Evolutionary conservation across 2,888 invertebrate species (phyloP).

Genomic region (Agrotis exclamationis): DNA sequence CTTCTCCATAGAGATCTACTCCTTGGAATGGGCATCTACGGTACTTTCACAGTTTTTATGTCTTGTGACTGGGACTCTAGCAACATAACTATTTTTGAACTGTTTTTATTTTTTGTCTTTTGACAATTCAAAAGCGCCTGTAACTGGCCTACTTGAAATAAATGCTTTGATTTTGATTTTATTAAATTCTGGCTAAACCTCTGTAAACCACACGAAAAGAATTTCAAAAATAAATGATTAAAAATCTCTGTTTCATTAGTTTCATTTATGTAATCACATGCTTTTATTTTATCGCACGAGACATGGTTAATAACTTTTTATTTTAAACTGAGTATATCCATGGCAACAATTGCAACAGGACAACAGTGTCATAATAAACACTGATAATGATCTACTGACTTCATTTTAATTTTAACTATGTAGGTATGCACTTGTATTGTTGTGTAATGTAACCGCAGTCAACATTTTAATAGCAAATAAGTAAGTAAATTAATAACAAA

Average conservation of each 20-base stretch:
- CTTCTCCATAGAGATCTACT: no score
- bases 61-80: no score
- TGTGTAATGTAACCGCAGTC: not conserved
- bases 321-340: constrained; percentile 5
- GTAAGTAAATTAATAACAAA: constrained; percentile 9
- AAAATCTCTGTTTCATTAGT: not conserved
- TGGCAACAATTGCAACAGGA: constrained; percentile 12
- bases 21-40: no score
- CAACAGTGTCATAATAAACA: constrained; percentile 33
- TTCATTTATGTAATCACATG: no score
- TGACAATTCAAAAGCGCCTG: no score
- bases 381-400: constrained; percentile 38
- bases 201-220: no score
- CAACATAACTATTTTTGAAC: no score
- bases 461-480: constrained; percentile 24
- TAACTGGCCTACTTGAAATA: no score
- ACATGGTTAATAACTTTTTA: constrained; percentile 11
- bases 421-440: constrained; percentile 37
- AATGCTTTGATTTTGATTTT: no score
- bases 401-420: constrained; percentile 44
- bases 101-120: no score
- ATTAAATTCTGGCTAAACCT: no score
- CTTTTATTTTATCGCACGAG: not conserved
- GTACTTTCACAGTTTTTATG: no score
- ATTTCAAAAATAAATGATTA: not conserved